Evolutionary conservation across 2,888 invertebrate genomes (phyloP), one percentile per base, ranked within the genome.

Genomic region (Sinelater perroti): DNA sequence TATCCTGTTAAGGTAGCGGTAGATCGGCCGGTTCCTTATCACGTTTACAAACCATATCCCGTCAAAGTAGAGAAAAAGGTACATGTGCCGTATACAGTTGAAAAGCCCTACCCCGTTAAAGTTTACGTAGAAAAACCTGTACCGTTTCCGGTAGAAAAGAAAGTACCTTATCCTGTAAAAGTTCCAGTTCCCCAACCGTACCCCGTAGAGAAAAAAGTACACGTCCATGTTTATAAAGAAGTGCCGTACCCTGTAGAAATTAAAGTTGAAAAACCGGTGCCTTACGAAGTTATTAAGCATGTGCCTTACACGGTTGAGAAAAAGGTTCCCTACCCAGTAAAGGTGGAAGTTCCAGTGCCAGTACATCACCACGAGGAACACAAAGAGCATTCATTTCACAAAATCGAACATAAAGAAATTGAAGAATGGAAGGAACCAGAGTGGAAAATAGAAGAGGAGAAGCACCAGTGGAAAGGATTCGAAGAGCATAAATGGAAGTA

Each of bases 91-190:
- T 85, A 87, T 65, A 86, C 89, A 1, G 85, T 92, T 0, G 87
- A 90, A 11, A 88, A 88, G 64, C 91, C 91, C 0, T 86, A 88
- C 72, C 87, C 91, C 2, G 87, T 88, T 1, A 85, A 87, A 72
- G 84, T 87, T 10, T 82, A 79, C 44, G 82, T 84, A 28, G 85
- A 89, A 67, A 90, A 88, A 64, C 88, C 86, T 20, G 82, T 88
- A 2, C 87, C 87, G 3, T 84, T 86, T 2, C 87, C 86, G 53
- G 88, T 90, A 1, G 88, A 89, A 61, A 89, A 89, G 69, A 87
- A 85, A 40, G 87, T 89, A 62, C 90, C 90, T 18, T 85, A 85
- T 68, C 82, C 81, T 31, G 87, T 90, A 2, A 87, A 89, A 71
- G 86, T 88, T 3, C 85, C 82, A 3, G 83, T 84, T 14, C 84